Conservation (phyloP, 2,888 invertebrate genomes). For the Ochropacha duplaris region DNA sequence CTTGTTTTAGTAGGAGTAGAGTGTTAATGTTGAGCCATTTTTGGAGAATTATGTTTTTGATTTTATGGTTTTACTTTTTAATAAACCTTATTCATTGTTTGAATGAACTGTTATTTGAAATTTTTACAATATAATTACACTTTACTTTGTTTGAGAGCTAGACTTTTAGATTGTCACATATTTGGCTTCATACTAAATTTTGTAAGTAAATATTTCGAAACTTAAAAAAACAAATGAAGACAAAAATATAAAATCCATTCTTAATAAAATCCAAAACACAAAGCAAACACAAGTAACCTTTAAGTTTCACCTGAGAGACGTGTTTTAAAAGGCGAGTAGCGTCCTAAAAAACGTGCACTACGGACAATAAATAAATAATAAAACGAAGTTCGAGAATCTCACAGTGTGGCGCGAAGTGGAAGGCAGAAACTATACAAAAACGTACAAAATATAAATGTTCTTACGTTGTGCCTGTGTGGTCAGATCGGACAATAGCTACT, state of each 20-base stretch:
- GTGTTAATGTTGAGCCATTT: not conserved
- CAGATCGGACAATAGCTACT: constrained; percentile 37
- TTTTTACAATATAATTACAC: no score
- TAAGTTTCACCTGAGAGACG: constrained; percentile 34
- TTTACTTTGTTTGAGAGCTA: no score
- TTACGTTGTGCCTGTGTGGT: constrained; percentile 38
- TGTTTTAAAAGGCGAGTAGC: constrained; percentile 47
- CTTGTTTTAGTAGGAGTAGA: not conserved
- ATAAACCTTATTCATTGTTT: no score
- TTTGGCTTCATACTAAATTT: no score
- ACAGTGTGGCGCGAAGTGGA: constrained; percentile 66
- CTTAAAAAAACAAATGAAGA: not conserved
- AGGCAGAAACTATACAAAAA: constrained; percentile 38
- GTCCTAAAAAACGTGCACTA: constrained; percentile 37
- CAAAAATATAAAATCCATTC: constrained; percentile 26
- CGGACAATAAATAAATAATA: constrained; percentile 48
- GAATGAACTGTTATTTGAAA: no score
- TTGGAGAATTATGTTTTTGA: no score
- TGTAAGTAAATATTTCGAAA: no score
- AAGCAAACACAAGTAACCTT: constrained; percentile 51
- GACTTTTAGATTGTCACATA: no score
- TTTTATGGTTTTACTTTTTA: no score
- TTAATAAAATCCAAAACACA: constrained; percentile 34
- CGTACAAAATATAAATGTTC: constrained; percentile 38
- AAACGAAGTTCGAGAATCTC: constrained; percentile 54